Percentiles rank a stretch among this genome's conserved stretches.
These are phyloP conservation scores for Perithous albicinctus DNA, from an alignment of 2,888 invertebrate species.

Conservation along the genomic window DNA sequence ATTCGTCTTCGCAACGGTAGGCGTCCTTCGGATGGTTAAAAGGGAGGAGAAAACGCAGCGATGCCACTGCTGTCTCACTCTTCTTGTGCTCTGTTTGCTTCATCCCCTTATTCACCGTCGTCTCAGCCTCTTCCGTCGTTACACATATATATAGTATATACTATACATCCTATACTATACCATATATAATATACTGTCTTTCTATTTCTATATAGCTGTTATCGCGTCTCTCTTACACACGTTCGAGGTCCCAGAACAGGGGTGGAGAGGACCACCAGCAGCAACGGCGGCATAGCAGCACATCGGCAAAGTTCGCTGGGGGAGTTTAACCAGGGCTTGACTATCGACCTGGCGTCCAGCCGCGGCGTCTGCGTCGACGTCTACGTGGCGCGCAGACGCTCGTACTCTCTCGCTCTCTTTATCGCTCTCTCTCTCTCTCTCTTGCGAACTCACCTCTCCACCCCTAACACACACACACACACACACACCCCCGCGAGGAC, in stretches of 20 bases:
- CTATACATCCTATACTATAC: background rate
- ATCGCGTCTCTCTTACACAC: constrained; percentile 60
- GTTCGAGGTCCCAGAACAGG: constrained; percentile 58
- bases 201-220: constrained; percentile 52
- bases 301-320: constrained; percentile 80
- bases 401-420: constrained; percentile 51
- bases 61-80: constrained; percentile 43
- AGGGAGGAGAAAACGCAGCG: constrained; percentile 28
- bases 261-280: constrained; percentile 34
- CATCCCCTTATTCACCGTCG: constrained; percentile 15
- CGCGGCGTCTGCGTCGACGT: constrained; percentile 81
- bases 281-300: constrained; percentile 67
- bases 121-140: constrained; percentile 35
- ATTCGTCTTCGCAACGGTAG: constrained; percentile 76
- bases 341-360: constrained; percentile 83
- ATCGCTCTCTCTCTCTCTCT: no score
- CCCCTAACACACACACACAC: background rate
- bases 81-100: constrained; percentile 53
- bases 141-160: constrained; percentile 34
- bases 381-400: constrained; percentile 80
- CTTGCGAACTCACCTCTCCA: constrained; percentile 36
- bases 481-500: constrained; percentile 57
- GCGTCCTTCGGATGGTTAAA: constrained; percentile 40
- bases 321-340: constrained; percentile 83
- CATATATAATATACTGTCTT: constrained; percentile 34